A percentile compares a stretch with the other conserved stretches of the same genome.
These are phyloP conservation scores for Mystacides longicornis DNA, from an alignment of 2,888 invertebrate genomes.

Conservation along the genomic window DNA sequence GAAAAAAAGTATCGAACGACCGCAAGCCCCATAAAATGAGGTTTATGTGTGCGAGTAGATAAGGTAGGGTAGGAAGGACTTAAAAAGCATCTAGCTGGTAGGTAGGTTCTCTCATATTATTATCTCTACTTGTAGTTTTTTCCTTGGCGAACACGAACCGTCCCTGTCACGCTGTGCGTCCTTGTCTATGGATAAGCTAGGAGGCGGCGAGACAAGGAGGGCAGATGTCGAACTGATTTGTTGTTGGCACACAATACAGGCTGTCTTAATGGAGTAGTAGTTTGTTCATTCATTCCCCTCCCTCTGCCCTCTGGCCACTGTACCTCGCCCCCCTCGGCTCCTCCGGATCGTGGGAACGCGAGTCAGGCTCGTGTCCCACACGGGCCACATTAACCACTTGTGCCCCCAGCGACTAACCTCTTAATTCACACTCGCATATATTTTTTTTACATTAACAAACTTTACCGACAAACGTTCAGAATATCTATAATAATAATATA, in stretches of 20 bases:
- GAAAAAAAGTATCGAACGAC: too few relatives aligned
- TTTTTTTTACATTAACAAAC: too few relatives aligned
- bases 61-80: too few relatives aligned
- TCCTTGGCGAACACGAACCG: neutral
- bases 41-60: too few relatives aligned
- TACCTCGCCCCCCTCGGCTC: constrained; percentile 16
- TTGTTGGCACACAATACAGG: constrained; percentile 32
- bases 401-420: constrained; percentile 4
- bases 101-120: neutral
- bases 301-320: constrained; percentile 10
- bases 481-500: too few relatives aligned
- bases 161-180: neutral
- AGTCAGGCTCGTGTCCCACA: constrained; percentile 27
- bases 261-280: constrained; percentile 54
- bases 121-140: neutral
- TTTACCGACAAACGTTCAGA: too few relatives aligned
- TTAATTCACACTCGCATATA: neutral
- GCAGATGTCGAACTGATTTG: constrained; percentile 4
- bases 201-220: neutral
- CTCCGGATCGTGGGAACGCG: constrained; percentile 25
- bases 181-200: neutral
- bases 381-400: constrained; percentile 25
- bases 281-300: constrained; percentile 29
- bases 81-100: too few relatives aligned
- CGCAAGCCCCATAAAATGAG: too few relatives aligned